Conservation (phyloP, 2,888 invertebrate species). For the Chaitophorus viminalis region DNA sequence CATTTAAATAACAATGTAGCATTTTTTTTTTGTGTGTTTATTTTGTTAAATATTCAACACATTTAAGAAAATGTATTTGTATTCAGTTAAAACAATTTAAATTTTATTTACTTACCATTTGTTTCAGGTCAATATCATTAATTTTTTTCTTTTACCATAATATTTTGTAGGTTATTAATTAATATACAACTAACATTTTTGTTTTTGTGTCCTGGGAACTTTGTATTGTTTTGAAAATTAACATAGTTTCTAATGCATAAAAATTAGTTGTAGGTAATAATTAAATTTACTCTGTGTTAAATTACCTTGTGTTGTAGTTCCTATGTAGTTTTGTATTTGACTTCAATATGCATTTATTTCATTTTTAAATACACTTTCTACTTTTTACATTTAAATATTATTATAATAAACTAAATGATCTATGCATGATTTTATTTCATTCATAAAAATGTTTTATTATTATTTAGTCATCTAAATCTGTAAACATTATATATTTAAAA, state of each 20-base stretch:
- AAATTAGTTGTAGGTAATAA: conserved; percentile 40
- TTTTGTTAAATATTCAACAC: too few species aligned
- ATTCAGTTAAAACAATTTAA: neutral
- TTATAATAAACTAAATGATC: neutral
- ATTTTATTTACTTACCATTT: neutral
- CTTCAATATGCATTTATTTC: neutral
- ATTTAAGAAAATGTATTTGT: too few species aligned
- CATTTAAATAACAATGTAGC: neutral
- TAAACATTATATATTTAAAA: too few species aligned
- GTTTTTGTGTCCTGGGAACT: conserved; percentile 28
- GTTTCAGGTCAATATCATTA: neutral
- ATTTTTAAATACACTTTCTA: conserved; percentile 33
- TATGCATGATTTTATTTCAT: too few species aligned
- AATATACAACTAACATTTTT: conserved; percentile 19
- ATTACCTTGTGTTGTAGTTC: conserved; percentile 7
- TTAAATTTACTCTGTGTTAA: conserved; percentile 26
- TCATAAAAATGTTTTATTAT: too few species aligned
- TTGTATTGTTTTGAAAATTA: conserved; percentile 38
- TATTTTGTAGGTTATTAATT: conserved; percentile 15
- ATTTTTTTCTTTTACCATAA: neutral
- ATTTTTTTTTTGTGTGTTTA: too few species aligned
- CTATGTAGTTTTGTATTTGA: neutral
- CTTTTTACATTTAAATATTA: conserved; percentile 15
- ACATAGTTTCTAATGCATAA: conserved; percentile 37
- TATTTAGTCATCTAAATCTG: too few species aligned